Evolutionary conservation across 2,797 vertebrate species (phyloP).

Genomic region (Alca torda): DNA sequence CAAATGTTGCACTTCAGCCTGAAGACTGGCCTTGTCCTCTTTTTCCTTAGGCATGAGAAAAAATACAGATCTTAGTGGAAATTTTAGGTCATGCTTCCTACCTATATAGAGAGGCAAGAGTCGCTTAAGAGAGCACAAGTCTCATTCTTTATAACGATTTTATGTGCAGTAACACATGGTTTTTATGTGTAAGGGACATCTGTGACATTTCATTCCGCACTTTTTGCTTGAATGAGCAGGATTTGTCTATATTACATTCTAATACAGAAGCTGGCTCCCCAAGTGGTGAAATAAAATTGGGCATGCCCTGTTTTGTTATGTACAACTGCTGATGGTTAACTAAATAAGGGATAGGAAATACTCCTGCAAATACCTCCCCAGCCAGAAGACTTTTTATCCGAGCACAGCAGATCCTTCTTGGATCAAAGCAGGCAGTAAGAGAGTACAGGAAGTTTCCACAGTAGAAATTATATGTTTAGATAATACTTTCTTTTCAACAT

Average conservation of each 20-base stretch:
- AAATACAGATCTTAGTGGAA: conserved; percentile 9
- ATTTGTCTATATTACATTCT: neutral
- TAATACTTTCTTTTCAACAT: neutral
- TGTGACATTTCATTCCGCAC: neutral
- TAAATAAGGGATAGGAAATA: neutral
- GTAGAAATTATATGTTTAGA: neutral
- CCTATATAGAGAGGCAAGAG: neutral
- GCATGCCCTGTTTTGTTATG: neutral
- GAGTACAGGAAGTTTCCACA: neutral
- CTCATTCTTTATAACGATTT: neutral
- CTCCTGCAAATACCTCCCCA: neutral
- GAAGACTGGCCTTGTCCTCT: conserved; percentile 90
- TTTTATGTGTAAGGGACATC: neutral
- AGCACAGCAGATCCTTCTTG: neutral
- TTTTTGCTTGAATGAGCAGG: neutral
- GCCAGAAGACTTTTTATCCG: neutral
- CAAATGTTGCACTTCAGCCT: conserved; percentile 91
- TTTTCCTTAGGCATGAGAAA: conserved; percentile 83
- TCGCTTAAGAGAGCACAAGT: neutral
- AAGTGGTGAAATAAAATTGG: neutral
- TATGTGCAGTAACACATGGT: neutral
- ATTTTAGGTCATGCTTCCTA: neutral
- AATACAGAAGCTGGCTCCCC: neutral
- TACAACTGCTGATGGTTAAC: neutral
- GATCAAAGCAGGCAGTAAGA: neutral